Evolutionary conservation across 2,797 vertebrate species (phyloP).

Genomic region (Hippoglossus hippoglossus): DNA sequence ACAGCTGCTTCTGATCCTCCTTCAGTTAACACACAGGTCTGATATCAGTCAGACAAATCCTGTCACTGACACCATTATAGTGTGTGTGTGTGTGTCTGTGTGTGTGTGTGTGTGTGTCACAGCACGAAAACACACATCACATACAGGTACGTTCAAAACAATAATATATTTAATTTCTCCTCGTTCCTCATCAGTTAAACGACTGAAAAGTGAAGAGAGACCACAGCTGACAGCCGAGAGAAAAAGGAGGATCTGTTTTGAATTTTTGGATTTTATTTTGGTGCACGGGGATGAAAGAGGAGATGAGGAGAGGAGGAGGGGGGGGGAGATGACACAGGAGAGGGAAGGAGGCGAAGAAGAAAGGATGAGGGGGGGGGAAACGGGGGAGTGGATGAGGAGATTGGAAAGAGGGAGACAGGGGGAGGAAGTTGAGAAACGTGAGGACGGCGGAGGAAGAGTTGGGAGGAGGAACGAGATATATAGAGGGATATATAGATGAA

Average conservation of each 20-base stretch:
- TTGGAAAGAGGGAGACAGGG: neutral
- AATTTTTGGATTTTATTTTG: slow-evolving; percentile 25
- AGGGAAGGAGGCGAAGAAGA: too few species aligned
- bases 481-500: too few species aligned
- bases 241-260: slow-evolving; percentile 39
- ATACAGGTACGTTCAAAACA: slow-evolving; percentile 47
- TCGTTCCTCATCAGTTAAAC: slow-evolving; percentile 15
- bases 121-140: slow-evolving; percentile 45
- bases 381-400: too few species aligned
- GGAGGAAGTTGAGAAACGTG: neutral
- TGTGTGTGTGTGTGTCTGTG: slow-evolving; percentile 24
- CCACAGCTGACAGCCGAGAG: slow-evolving; percentile 20
- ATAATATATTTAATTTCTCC: slow-evolving; percentile 36
- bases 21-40: slow-evolving; percentile 59
- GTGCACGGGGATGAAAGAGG: slow-evolving; percentile 32
- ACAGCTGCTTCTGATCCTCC: slow-evolving; percentile 67
- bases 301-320: neutral
- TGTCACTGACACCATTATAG: slow-evolving; percentile 24
- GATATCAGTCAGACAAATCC: slow-evolving; percentile 57
- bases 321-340: neutral
- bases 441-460: neutral
- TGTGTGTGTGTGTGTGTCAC: slow-evolving; percentile 12
- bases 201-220: slow-evolving; percentile 16
- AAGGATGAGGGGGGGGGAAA: neutral
- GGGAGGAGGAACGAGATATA: neutral